phyloP scores from a whole-genome alignment of 2,797 vertebrate genomes.

The Acipenser ruthenus region DNA sequence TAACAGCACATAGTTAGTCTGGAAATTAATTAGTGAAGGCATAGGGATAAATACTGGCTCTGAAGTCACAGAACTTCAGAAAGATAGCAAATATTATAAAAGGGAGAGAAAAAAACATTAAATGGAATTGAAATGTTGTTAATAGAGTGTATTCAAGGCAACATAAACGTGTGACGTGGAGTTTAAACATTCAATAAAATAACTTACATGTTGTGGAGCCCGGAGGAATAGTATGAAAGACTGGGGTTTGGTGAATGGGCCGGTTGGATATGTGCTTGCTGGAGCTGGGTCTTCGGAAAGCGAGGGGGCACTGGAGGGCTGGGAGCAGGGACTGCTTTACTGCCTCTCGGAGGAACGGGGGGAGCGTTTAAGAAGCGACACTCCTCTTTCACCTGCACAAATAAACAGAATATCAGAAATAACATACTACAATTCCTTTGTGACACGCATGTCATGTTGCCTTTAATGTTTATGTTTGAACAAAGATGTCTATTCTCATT shows the following conservation, averaged over 20 bases:
- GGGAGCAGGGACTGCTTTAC: conserved; percentile 52
- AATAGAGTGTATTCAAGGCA: too few species aligned
- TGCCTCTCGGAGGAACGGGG: conserved; percentile 81
- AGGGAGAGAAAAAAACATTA: too few species aligned
- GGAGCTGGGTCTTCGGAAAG: conserved; percentile 58
- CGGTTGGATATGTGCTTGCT: conserved; percentile 18
- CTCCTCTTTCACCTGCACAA: conserved; percentile 83
- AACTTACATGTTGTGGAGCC: conserved; percentile 80
- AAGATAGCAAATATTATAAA: too few species aligned
- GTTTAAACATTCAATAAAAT: neutral
- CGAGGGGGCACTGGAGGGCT: conserved; percentile 76
- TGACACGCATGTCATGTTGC: too few species aligned
- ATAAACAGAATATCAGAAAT: conserved; percentile 14
- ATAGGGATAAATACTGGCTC: too few species aligned
- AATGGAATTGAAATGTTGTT: too few species aligned
- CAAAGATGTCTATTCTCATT: too few species aligned
- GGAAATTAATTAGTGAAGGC: too few species aligned
- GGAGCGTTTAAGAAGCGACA: conserved; percentile 89
- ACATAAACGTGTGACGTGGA: too few species aligned
- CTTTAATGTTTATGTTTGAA: too few species aligned
- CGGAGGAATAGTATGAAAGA: conserved; percentile 89
- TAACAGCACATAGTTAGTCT: too few species aligned
- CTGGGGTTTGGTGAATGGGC: conserved; percentile 70
- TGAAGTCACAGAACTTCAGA: too few species aligned
- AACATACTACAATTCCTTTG: neutral